A percentile compares a stretch with the other conserved stretches of the same genome.
phyloP scores from a whole-genome alignment of 2,888 invertebrate species.

The Xylota segnis region DNA sequence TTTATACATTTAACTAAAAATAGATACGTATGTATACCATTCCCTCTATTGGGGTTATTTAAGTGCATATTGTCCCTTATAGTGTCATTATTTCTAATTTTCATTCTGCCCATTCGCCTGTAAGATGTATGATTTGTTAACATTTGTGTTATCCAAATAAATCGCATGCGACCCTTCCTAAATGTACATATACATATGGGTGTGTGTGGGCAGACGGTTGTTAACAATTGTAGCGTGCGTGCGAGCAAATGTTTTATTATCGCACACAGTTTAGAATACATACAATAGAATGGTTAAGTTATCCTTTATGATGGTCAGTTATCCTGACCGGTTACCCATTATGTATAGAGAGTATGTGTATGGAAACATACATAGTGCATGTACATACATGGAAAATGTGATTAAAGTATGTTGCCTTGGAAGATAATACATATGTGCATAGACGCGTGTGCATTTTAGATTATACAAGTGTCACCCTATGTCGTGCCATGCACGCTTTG shows the following conservation, averaged over 20 bases:
- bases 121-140: background rate
- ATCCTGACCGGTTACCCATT: background rate
- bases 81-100: background rate
- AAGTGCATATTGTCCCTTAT: background rate
- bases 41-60: background rate
- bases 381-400: no score
- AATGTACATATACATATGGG: background rate
- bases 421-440: no score
- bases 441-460: background rate
- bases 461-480: no score
- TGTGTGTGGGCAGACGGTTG: background rate
- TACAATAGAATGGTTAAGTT: background rate
- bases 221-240: conserved; percentile 32
- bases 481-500: no score
- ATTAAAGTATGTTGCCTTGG: no score
- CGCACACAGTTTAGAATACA: conserved; percentile 9
- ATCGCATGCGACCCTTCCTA: background rate
- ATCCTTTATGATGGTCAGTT: conserved; percentile 6
- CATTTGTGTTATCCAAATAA: background rate
- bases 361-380: background rate
- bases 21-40: background rate
- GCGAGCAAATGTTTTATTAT: conserved; percentile 33
- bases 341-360: background rate
- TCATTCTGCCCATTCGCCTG: background rate
- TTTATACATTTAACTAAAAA: background rate